phyloP scores from a whole-genome alignment of 2,113 vertebrate genomes.

The Eulacestoma nigropectus region DNA sequence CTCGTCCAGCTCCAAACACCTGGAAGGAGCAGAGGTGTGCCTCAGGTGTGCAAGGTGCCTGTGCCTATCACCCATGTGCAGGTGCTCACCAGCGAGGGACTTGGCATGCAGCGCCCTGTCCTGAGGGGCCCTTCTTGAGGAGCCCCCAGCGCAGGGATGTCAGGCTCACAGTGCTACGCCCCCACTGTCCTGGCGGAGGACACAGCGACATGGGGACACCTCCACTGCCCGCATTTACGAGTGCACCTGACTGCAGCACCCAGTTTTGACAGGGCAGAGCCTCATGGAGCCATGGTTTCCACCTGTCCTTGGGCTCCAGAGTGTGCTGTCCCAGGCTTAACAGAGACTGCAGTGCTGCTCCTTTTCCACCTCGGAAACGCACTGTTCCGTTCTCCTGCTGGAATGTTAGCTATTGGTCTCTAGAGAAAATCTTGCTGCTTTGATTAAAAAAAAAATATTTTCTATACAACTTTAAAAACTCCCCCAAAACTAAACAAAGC shows the following conservation, averaged over 20 bases:
- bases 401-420: background rate
- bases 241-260: background rate
- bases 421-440: background rate
- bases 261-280: background rate
- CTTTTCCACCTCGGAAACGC: rapidly evolving
- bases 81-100: rapidly evolving
- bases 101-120: rapidly evolving
- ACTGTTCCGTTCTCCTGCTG: background rate
- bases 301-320: background rate
- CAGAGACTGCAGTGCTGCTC: background rate
- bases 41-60: rapidly evolving
- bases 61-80: rapidly evolving
- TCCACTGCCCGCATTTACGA: rapidly evolving
- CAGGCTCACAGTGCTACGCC: rapidly evolving
- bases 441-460: background rate
- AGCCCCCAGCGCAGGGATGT: rapidly evolving
- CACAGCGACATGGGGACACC: rapidly evolving
- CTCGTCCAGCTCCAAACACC: background rate
- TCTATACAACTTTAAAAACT: background rate
- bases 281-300: rapidly evolving
- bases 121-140: rapidly evolving
- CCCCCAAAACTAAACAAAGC: background rate
- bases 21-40: background rate
- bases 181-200: background rate
- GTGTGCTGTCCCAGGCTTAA: rapidly evolving